Conservation (phyloP, 2,888 invertebrate species). For the Xanthia togata region DNA sequence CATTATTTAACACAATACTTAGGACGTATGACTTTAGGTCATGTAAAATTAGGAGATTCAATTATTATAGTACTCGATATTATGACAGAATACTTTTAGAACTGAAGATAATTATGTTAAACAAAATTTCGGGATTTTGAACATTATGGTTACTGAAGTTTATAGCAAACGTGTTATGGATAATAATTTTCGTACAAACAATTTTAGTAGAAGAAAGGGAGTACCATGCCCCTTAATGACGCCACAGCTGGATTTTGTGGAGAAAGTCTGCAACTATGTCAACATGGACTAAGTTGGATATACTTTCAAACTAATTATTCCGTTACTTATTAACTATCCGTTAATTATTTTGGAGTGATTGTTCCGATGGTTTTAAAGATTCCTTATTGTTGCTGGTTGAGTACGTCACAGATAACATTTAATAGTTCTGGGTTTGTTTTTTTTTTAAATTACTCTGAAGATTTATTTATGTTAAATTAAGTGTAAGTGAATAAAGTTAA, state of each 20-base stretch:
- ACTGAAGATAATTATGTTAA: no score
- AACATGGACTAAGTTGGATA: conserved; percentile 3
- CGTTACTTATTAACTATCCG: no score
- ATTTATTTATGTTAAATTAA: background rate
- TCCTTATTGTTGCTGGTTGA: background rate
- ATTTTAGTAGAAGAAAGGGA: no score
- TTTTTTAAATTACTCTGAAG: background rate
- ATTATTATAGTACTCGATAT: no score
- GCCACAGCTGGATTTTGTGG: background rate
- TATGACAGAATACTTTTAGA: no score
- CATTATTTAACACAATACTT: no score
- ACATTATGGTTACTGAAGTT: no score
- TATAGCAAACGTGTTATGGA: no score
- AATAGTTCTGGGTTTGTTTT: background rate
- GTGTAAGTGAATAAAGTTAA: background rate
- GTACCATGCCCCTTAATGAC: background rate
- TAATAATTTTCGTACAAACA: no score
- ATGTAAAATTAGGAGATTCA: no score
- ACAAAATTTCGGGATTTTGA: no score
- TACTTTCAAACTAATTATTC: conserved; percentile 18
- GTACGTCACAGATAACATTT: background rate
- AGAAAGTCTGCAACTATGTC: conserved; percentile 8
- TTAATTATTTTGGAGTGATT: background rate
- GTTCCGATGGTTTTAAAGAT: background rate
- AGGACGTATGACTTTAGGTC: no score